phyloP scores from a whole-genome alignment of 2,888 invertebrate genomes.

The Tholera decimalis region DNA sequence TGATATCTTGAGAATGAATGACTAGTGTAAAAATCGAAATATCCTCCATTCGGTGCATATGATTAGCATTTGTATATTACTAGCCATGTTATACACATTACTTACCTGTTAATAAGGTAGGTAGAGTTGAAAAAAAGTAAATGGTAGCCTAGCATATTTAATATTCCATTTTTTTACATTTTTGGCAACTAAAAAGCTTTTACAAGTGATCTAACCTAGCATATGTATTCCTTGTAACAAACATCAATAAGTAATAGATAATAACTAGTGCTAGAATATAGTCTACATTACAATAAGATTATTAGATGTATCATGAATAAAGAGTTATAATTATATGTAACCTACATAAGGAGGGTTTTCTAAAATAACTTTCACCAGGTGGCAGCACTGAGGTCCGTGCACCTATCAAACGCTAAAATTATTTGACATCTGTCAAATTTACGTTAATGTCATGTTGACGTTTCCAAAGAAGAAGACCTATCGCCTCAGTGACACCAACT shows the following conservation, averaged over 20 bases:
- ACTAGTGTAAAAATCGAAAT: background rate
- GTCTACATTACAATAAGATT: conserved; percentile 1
- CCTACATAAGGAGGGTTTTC: background rate
- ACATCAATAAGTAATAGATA: background rate
- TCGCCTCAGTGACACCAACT: too few species aligned
- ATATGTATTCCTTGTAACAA: background rate
- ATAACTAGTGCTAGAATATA: background rate
- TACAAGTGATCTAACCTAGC: background rate
- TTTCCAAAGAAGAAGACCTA: too few species aligned
- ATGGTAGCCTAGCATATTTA: background rate
- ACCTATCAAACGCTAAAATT: too few species aligned
- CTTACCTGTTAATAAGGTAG: conserved; percentile 1
- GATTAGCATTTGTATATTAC: background rate
- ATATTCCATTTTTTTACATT: background rate
- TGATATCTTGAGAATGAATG: too few species aligned
- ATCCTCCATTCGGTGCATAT: background rate
- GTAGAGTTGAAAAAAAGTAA: conserved; percentile 7
- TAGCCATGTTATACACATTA: background rate
- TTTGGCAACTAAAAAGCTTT: background rate
- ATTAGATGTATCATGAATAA: background rate
- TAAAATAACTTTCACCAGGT: background rate
- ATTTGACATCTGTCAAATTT: too few species aligned
- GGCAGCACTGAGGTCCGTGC: too few species aligned
- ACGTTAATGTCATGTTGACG: too few species aligned
- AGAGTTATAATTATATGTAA: background rate